Evolutionary conservation across 2,113 vertebrate genomes (phyloP), one percentile per base, ranked within the genome.

Genomic region (Aegypius monachus): DNA sequence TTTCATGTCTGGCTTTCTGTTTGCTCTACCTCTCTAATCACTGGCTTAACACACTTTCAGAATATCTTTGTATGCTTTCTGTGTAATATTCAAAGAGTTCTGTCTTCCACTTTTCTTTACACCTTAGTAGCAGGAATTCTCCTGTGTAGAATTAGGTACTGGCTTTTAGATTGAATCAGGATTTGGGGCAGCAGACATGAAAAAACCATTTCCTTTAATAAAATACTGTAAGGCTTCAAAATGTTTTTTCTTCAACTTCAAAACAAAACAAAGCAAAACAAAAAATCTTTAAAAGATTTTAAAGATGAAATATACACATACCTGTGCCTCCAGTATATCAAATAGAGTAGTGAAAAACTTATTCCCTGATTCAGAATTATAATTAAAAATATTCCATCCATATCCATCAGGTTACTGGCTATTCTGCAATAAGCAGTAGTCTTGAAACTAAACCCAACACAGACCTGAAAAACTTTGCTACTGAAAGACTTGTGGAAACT

Each of bases 401-500:
- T 56, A 86, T 80, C 52, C 11, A 47, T 62, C 36, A 56, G 29
- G 14, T 13, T 61, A 38, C 14, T 52, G 26, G 7, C 3, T 86
- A 43, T 71, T 86, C 23, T 14, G 20, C 0, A 0, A 56, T 7
- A 74, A 1, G 1, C 6, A 42, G 19, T 34, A 52, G 26, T 45
- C 26, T 66, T 38, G 11, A 83, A 22, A 10, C 11, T 66, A 75
- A 91, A 93, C 32, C 13, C 29, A 66, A 42, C 4, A 55, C 5
- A 38, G 14, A 42, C 5, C 6, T 79, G 40, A 81, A 88, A 18
- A 82, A 14, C 55, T 80, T 52, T 62, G 10, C 13, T 71, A 5
- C 23, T 25, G 15, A 80, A 59, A 90, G 3, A 43, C 16, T 11
- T 56, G 6, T 61, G 45, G 32, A 82, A 86, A n/a, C n/a, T n/a